Base-by-base conservation (phyloP, 1,140 invertebrate genomes). In the Danaus plexippus region DNA sequence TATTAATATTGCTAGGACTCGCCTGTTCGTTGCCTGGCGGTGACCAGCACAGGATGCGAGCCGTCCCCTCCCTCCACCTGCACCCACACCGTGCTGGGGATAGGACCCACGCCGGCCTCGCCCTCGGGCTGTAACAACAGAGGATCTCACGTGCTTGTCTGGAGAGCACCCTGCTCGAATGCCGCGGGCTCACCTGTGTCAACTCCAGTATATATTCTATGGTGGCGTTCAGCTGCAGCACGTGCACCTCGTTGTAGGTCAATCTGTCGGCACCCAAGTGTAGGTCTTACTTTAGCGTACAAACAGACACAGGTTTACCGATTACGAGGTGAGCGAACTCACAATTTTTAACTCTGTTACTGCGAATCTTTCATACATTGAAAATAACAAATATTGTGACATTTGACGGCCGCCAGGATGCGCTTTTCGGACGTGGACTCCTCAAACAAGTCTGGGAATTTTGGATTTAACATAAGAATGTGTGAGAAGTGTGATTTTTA, bases 191-290 rank as follows among this genome's bases (percentile, higher is more conserved):
- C 47, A 83, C 80, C 64, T 71, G 72, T 42, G 61, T 64, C 13
- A 85, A 80, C 9, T 74, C 66, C 40, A 80, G 44, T 43, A 85
- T 75, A 56, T 75, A 82, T 54, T 85, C 81, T 11, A 78, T 63
- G 49, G 66, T 65, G 46, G 49, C 54, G 63, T 80, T 71, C n/a
- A 85, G 67, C 1, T 52, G 52, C 57, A 82, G 57, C 57, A 50
- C 51, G 61, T 77, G 62, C 15, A 68, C 53, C 43, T 69, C 63
- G 52, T 78, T 75, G 52, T 75, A 75, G 12, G 56, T 44, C 52
- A 80, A 43, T 52, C 78, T 81, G 70, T 18, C 44, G 22, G 7
- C 22, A 32, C 22, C 22, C 22, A 32, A 32, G 22, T 5, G 22
- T 32, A 32, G 22, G 5, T 32, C 22, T 32, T 32, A 32, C 22